Conservation (phyloP, 2,888 invertebrate species). For the Rotaria sp. region DNA sequence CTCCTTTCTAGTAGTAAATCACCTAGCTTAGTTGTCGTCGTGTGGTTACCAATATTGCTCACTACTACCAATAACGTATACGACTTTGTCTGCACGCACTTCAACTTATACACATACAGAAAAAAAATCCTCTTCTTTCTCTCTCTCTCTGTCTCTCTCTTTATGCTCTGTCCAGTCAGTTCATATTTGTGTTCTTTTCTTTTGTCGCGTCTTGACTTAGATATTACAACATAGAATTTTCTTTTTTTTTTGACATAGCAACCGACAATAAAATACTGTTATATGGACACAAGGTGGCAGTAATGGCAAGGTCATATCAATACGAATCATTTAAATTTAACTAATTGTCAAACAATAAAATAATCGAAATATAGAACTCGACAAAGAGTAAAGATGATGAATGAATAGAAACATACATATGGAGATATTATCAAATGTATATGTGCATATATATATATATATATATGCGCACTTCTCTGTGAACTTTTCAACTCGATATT, state of each 20-base stretch:
- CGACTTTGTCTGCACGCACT: conserved; percentile 9
- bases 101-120: not conserved
- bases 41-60: not conserved
- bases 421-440: not conserved
- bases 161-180: not conserved
- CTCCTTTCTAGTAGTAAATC: conserved; percentile 3
- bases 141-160: not conserved
- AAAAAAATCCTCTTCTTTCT: not conserved
- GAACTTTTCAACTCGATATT: conserved; percentile 11
- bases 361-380: not conserved
- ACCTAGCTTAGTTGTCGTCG: conserved; percentile 13
- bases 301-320: not conserved
- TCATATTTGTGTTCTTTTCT: conserved; percentile 3
- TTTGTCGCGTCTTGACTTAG: not conserved
- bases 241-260: too few relatives aligned
- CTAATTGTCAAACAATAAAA: not conserved
- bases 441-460: not conserved
- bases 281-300: not conserved
- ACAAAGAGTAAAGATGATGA: not conserved
- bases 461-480: not conserved
- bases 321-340: not conserved
- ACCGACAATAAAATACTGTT: not conserved
- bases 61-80: conserved; percentile 1
- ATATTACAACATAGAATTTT: not conserved
- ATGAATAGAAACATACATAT: not conserved